A percentile compares a stretch with the other conserved stretches of the same genome.
Conservation (phyloP, 2,888 invertebrate species). For the Clitarchus hookeri region DNA sequence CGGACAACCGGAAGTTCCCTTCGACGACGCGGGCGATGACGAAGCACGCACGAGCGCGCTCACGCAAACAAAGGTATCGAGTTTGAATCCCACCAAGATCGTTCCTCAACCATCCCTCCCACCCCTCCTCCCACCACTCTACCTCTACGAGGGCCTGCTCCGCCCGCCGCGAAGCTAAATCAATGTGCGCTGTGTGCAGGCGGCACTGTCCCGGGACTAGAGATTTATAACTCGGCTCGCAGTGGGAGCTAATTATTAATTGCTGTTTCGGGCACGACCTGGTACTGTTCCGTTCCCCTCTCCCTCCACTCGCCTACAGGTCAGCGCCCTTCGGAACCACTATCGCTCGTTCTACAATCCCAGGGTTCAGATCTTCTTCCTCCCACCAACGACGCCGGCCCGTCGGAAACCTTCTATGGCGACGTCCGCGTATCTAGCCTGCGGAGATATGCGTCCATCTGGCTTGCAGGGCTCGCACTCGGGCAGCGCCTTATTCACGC, state of each 20-base stretch:
- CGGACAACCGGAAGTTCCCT: too few species aligned
- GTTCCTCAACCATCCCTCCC: neutral
- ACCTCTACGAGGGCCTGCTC: neutral
- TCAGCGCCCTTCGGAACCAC: too few species aligned
- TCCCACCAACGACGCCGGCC: too few species aligned
- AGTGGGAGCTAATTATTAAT: conserved; percentile 22
- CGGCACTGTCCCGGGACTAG: neutral
- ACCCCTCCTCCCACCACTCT: neutral
- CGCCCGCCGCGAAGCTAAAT: conserved; percentile 20
- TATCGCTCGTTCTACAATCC: too few species aligned
- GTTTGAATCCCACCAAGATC: conserved; percentile 10
- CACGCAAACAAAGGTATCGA: neutral
- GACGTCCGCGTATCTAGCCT: too few species aligned
- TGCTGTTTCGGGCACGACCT: conserved; percentile 25
- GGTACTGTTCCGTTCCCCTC: too few species aligned
- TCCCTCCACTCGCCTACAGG: too few species aligned
- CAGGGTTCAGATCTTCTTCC: too few species aligned
- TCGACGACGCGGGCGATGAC: neutral
- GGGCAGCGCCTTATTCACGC: too few species aligned
- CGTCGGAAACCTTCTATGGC: too few species aligned
- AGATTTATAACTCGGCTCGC: conserved; percentile 19
- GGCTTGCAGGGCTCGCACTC: too few species aligned
- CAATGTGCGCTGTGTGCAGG: neutral
- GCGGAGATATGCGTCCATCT: too few species aligned
- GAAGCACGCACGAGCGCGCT: neutral